Conservation (phyloP, 2,797 vertebrate species). For the Dromococcyx pavoninus region DNA sequence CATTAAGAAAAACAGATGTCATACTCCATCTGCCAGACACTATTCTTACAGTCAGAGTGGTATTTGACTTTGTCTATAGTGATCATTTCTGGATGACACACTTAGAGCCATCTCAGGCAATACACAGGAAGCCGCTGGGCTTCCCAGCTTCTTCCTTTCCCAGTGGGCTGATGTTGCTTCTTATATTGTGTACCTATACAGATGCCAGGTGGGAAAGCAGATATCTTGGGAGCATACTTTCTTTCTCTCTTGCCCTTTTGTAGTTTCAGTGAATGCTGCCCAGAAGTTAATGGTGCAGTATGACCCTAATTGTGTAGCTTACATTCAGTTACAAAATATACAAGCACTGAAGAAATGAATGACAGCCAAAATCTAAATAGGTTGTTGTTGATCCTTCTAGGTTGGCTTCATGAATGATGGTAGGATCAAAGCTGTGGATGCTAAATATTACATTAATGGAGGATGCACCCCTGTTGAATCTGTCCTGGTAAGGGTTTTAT, state of each 20-base stretch:
- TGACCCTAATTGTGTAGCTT: background rate
- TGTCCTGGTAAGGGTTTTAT: constrained; percentile 73
- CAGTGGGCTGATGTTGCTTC: background rate
- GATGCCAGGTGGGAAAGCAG: background rate
- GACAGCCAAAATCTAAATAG: background rate
- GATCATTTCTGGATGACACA: background rate
- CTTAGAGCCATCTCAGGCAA: background rate
- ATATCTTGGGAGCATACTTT: background rate
- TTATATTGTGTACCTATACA: background rate
- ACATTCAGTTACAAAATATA: background rate
- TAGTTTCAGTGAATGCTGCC: background rate
- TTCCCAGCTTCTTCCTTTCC: background rate
- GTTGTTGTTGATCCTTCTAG: constrained; percentile 56
- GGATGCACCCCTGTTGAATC: constrained; percentile 85
- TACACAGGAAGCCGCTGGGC: background rate
- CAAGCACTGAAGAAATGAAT: background rate
- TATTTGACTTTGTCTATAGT: background rate
- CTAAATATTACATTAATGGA: constrained; percentile 81
- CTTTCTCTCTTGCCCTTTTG: background rate
- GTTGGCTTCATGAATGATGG: constrained; percentile 87
- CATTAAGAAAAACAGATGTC: background rate
- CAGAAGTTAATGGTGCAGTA: background rate
- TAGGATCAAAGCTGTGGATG: constrained; percentile 81
- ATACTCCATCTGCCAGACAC: background rate
- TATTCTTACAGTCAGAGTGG: background rate